phyloP scores from a whole-genome alignment of 2,113 vertebrate species.

The Centropus bengalensis region DNA sequence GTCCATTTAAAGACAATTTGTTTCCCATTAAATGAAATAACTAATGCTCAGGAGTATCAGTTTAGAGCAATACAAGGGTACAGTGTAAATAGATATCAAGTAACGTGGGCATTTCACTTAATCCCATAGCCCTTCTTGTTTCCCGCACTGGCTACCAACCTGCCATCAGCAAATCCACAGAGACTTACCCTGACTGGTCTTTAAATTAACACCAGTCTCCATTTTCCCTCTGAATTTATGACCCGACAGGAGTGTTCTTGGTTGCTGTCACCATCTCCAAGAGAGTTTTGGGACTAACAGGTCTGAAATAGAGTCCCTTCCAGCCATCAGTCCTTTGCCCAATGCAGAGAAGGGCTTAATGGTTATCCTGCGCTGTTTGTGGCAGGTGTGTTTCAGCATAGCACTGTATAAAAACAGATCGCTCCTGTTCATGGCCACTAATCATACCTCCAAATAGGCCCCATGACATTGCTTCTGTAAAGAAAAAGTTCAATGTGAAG shows the following conservation, averaged over 20 bases:
- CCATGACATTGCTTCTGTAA: background rate
- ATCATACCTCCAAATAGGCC: background rate
- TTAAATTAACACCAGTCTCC: background rate
- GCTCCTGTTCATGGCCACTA: background rate
- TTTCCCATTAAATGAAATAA: background rate
- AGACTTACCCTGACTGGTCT: background rate
- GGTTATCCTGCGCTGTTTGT: background rate
- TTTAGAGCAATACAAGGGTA: background rate
- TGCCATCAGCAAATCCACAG: background rate
- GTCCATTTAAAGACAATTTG: background rate
- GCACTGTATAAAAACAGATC: background rate
- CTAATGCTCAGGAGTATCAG: background rate
- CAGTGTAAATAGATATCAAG: background rate
- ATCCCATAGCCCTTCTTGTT: background rate
- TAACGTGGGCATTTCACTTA: background rate
- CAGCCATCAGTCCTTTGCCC: background rate
- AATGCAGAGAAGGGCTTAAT: background rate
- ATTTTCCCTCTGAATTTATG: background rate
- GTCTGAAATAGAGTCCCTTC: background rate
- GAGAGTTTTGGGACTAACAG: background rate
- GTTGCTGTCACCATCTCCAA: background rate
- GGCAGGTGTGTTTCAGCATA: background rate
- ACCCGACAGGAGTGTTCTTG: background rate
- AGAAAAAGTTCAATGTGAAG: background rate
- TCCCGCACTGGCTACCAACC: background rate